Base-by-base conservation (phyloP, 2,797 vertebrate genomes). In the Pseudochirops corinnae region DNA sequence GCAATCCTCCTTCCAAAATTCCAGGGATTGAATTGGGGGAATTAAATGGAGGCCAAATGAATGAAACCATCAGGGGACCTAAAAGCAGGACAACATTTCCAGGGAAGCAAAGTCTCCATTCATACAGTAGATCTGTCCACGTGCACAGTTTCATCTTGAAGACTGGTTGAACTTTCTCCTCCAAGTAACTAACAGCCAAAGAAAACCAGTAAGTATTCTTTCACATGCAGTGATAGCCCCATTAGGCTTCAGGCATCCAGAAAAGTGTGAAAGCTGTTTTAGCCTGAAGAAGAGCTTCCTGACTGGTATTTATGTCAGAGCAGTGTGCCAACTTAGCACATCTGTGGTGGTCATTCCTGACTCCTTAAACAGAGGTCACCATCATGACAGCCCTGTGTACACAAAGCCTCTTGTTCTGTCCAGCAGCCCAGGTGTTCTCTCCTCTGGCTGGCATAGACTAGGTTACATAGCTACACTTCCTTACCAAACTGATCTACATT, bases 321-420 rank as follows among this genome's bases (percentile, higher is more conserved):
- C 93, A 92, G 12, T 93, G 53, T 93, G 95, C 94, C 92, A 92
- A 60, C 96, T 95, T 90, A 96, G 93, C 60, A 93, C 1, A 18
- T 90, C 95, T 62, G 21, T 9, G 57, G 46, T 94, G 16, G 90
- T 92, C 53, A 94, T 0, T 96, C 93, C 92, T 96, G 93, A 96
- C 91, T 52, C 50, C 53, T 56, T 58, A 12, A 96, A 96, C 31
- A 90, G 94, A 31, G 90, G 90, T 91, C 39, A 91, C 31, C 56
- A 97, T 46, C 62, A 56, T 97, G 94, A 97, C 87, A 95, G 92
- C 91, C 92, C 94, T 55, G 55, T 67, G 95, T 92, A 90, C 93
- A 93, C 87, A 94, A 26, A n/a, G n/a, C 56, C 60, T 94, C 16
- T 60, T 92, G 94, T 91, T 24, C 56, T 93, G 31, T 90, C 18